These are phyloP conservation scores for Equus przewalskii DNA, from an alignment of 2,113 vertebrate genomes.

Conservation along the genomic window DNA sequence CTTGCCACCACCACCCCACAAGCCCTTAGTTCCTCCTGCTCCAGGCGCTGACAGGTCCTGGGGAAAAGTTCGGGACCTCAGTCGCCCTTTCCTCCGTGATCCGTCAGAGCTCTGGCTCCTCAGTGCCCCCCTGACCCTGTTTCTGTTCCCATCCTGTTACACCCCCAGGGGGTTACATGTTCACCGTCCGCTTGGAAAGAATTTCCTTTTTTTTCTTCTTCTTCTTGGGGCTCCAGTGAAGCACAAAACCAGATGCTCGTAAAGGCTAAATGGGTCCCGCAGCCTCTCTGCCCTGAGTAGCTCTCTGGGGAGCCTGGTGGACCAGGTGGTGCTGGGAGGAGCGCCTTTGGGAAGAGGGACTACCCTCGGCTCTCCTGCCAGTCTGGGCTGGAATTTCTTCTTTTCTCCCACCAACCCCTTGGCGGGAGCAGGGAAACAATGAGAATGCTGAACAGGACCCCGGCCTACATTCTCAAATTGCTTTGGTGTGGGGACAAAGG, in stretches of 20 bases:
- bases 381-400: not conserved
- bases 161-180: constrained; percentile 61
- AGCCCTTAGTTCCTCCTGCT: not conserved
- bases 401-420: not conserved
- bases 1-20: not conserved
- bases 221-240: constrained; percentile 39
- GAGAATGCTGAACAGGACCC: not conserved
- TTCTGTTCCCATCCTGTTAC: constrained; percentile 69
- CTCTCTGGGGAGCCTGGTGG: not conserved
- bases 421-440: not conserved
- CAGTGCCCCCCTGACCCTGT: constrained; percentile 53
- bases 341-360: not conserved
- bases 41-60: not conserved
- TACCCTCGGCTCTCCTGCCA: not conserved
- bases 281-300: not conserved
- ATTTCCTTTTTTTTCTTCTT: not conserved
- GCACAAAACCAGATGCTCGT: constrained; percentile 81
- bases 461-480: not conserved
- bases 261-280: constrained; percentile 52
- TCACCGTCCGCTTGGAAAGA: constrained; percentile 64
- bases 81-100: not conserved
- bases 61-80: constrained; percentile 12
- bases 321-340: not conserved
- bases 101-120: constrained; percentile 46
- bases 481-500: not conserved